Evolutionary conservation across 2,888 invertebrate genomes (phyloP), one percentile per base, ranked within the genome.

Genomic region (Theristus sp.): DNA sequence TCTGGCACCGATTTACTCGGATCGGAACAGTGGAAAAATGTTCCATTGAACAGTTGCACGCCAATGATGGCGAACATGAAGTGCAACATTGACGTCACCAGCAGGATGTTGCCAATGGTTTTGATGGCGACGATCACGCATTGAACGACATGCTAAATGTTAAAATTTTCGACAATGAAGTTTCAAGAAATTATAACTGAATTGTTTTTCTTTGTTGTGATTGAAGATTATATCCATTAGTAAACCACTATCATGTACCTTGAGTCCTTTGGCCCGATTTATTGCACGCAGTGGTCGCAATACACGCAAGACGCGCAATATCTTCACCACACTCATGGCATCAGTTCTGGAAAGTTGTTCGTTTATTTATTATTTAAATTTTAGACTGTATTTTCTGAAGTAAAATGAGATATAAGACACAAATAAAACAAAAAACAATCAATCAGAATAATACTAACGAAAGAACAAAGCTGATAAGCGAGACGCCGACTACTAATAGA

Each of bases 41-140:
- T 94, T 66, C 98, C 98, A 90, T 98, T 96, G 84, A 96, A 98
- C 78, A 98, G 86, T 82, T 98, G 96, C 75, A 98, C 96, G 82
- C 96, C 96, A 82, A 98, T 96, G 78, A 94, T 94, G 76, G 96
- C 94, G 80, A 98, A 98, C 93, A 98, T 96, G 84, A 98, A 98
- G 82, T 94, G 89, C 75, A 98, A 89, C 79, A 98, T 88, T 81
- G 90, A 91, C 78, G 96, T 96, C 80, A 98, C 96, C 83, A 98
- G 84, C 67, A 67, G 89, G 82, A 98, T 96, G 84, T 96, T 96
- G 80, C 94, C 94, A 70, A 79, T 80, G 60, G 79, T 80, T 66
- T 77, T 77, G 58, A 81, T 75, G 30, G 80, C 80, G 47, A 81
- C 80, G 62, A 81, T 79, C 63, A 80, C 96, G 83, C 96, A 98